Conservation (phyloP, 2,888 invertebrate species). For the Chrysolina haemoptera region DNA sequence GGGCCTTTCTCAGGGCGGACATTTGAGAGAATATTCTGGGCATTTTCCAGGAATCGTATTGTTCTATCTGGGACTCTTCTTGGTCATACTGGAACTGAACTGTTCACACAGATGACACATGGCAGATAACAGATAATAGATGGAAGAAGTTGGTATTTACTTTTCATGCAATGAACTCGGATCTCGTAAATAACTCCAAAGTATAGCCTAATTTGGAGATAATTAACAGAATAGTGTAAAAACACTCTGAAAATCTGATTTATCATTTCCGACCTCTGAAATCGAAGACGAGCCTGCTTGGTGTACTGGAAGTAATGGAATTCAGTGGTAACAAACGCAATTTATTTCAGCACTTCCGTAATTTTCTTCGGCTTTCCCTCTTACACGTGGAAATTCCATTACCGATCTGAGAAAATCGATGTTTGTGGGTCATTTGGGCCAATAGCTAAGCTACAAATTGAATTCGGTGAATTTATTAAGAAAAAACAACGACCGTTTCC, state of each 20-base stretch:
- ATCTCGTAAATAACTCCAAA: too few relatives aligned
- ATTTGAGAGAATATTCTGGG: too few relatives aligned
- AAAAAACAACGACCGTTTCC: not conserved
- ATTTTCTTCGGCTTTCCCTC: slow-evolving; percentile 22
- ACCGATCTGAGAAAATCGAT: slow-evolving; percentile 14
- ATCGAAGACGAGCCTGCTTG: not conserved
- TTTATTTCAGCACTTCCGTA: slow-evolving; percentile 22
- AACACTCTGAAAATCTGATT: not conserved
- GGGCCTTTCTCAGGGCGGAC: too few relatives aligned
- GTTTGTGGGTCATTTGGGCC: slow-evolving; percentile 10
- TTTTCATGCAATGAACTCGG: too few relatives aligned
- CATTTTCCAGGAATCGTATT: too few relatives aligned
- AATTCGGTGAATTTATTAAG: not conserved
- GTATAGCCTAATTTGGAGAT: not conserved
- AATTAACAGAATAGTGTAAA: not conserved
- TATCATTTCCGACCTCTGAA: slow-evolving; percentile 4
- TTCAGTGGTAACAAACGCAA: slow-evolving; percentile 18
- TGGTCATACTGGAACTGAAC: too few relatives aligned
- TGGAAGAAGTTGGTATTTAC: too few relatives aligned
- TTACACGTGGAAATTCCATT: slow-evolving; percentile 24
- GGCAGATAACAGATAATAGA: too few relatives aligned
- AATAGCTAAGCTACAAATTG: not conserved
- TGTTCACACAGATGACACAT: too few relatives aligned
- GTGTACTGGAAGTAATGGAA: slow-evolving; percentile 16
- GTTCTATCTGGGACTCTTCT: too few relatives aligned